Percentiles rank a stretch among this genome's conserved stretches.
These are phyloP conservation scores for Lissonota sp. DNA, from an alignment of 2,888 invertebrate genomes.

Conservation along the genomic window DNA sequence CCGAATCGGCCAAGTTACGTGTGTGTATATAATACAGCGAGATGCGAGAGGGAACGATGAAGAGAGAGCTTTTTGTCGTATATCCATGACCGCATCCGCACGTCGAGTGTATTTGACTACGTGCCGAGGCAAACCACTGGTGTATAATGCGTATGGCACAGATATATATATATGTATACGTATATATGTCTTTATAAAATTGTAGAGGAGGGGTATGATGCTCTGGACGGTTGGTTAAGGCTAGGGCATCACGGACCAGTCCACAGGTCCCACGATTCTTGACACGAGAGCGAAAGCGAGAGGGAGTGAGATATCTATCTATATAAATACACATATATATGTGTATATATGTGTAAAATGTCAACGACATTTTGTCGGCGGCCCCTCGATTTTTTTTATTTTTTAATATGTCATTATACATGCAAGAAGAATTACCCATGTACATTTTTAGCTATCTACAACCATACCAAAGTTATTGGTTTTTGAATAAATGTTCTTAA, in stretches of 20 bases:
- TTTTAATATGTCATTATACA: too few species aligned
- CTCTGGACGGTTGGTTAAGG: slow-evolving; percentile 60
- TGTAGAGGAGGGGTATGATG: slow-evolving; percentile 39
- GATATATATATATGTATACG: slow-evolving; percentile 24
- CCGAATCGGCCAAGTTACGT: slow-evolving; percentile 14
- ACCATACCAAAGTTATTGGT: too few species aligned
- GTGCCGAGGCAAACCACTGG: slow-evolving; percentile 73
- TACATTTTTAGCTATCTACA: too few species aligned
- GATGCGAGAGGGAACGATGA: slow-evolving; percentile 18
- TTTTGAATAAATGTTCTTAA: too few species aligned
- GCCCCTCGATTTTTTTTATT: too few species aligned
- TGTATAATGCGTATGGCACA: slow-evolving; percentile 71
- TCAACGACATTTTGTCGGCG: too few species aligned
- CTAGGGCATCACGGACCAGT: slow-evolving; percentile 50
- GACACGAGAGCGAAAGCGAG: slow-evolving; percentile 36
- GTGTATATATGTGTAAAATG: slow-evolving; percentile 11
- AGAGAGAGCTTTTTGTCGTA: slow-evolving; percentile 68
- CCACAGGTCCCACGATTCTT: slow-evolving; percentile 57
- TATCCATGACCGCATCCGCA: slow-evolving; percentile 59
- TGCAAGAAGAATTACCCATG: too few species aligned
- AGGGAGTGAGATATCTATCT: not conserved
- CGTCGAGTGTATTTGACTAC: slow-evolving; percentile 74
- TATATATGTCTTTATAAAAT: slow-evolving; percentile 6
- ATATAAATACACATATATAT: slow-evolving; percentile 17
- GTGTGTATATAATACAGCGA: slow-evolving; percentile 17